Percentiles rank a stretch among this genome's conserved stretches.
Evolutionary conservation across 2,113 vertebrate genomes (phyloP).

Genomic region (Xiphias gladius): DNA sequence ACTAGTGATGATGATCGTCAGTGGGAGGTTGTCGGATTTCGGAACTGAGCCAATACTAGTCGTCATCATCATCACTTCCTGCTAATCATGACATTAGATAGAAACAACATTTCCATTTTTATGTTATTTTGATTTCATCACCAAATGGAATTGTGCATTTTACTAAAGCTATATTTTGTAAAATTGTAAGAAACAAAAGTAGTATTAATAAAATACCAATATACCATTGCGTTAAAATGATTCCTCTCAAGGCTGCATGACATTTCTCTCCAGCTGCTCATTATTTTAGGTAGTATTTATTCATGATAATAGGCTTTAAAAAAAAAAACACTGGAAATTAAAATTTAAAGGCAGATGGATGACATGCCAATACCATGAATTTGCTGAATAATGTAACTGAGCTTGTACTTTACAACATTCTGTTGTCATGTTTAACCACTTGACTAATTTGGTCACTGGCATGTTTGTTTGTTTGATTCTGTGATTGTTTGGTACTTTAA

Average conservation of each 20-base stretch:
- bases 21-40: background rate
- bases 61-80: background rate
- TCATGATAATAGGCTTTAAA: slow-evolving; percentile 38
- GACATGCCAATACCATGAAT: slow-evolving; percentile 36
- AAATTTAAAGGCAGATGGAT: slow-evolving; percentile 43
- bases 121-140: background rate
- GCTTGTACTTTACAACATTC: slow-evolving; percentile 18
- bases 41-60: background rate
- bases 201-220: background rate
- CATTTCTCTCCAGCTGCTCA: slow-evolving; percentile 27
- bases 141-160: background rate
- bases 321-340: slow-evolving; percentile 42
- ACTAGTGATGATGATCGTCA: background rate
- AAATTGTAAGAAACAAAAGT: background rate
- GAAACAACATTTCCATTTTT: background rate
- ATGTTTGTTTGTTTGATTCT: slow-evolving; percentile 48
- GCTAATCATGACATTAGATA: background rate
- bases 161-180: background rate
- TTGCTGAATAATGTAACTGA: slow-evolving; percentile 48
- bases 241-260: slow-evolving; percentile 13
- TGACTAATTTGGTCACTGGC: slow-evolving; percentile 54
- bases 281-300: slow-evolving; percentile 45
- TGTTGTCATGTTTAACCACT: slow-evolving; percentile 39
- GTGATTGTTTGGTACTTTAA: slow-evolving; percentile 22
- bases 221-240: background rate